phyloP scores from a whole-genome alignment of 2,888 invertebrate species.

The Agonopterix arenella region DNA sequence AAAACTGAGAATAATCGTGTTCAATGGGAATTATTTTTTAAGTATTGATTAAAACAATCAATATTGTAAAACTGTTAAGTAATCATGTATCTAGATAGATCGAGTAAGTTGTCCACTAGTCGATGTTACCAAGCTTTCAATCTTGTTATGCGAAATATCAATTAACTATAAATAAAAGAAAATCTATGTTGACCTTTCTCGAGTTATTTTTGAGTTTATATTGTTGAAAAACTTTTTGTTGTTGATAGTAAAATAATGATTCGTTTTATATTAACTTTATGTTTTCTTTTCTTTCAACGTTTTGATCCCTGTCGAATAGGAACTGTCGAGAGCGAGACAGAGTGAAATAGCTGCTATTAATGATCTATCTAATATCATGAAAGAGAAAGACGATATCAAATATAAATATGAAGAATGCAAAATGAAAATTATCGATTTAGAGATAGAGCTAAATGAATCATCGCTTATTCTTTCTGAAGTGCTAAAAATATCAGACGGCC shows the following conservation, averaged over 20 bases:
- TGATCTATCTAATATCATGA: constrained; percentile 48
- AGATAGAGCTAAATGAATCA: constrained; percentile 71
- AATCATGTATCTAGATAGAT: constrained; percentile 70
- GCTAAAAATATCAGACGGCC: constrained; percentile 61
- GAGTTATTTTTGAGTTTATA: constrained; percentile 58
- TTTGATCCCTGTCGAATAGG: constrained; percentile 53
- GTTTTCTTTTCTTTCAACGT: constrained; percentile 46
- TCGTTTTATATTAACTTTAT: constrained; percentile 39
- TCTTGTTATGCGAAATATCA: constrained; percentile 65
- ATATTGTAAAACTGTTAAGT: constrained; percentile 72
- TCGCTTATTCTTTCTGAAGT: constrained; percentile 70
- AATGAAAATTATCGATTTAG: constrained; percentile 69
- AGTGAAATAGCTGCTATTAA: constrained; percentile 54
- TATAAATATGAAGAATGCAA: constrained; percentile 57
- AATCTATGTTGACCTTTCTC: constrained; percentile 57
- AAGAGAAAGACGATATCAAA: constrained; percentile 51
- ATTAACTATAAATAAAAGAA: constrained; percentile 42
- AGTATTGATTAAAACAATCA: constrained; percentile 54
- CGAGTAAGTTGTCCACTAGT: constrained; percentile 70
- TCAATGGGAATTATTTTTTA: constrained; percentile 72
- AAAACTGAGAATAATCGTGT: constrained; percentile 59
- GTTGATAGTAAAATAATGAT: constrained; percentile 32
- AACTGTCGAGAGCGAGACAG: constrained; percentile 56
- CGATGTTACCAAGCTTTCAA: constrained; percentile 66
- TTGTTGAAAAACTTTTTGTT: constrained; percentile 57